Evolutionary conservation across 2,797 vertebrate species (phyloP).

Genomic region (Antrozous pallidus): DNA sequence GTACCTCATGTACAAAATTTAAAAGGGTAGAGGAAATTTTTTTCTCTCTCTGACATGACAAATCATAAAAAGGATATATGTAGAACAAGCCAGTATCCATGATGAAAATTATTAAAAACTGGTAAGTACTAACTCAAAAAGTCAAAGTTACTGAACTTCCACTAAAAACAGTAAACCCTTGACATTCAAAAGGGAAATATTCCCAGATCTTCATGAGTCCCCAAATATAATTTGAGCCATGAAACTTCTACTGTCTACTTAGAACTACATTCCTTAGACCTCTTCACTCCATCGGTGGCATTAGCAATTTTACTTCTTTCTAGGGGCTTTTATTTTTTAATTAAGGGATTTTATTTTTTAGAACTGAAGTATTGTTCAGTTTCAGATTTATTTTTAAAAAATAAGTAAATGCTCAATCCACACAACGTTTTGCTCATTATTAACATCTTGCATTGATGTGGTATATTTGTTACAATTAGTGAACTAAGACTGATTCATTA

Average conservation of each 20-base stretch:
- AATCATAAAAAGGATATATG: background rate
- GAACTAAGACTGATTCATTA: background rate
- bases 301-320: background rate
- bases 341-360: background rate
- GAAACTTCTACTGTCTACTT: background rate
- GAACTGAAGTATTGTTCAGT: background rate
- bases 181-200: background rate
- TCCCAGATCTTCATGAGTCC: background rate
- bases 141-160: background rate
- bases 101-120: background rate
- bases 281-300: background rate
- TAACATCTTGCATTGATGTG: background rate
- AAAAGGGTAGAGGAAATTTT: background rate
- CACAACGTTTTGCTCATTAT: background rate
- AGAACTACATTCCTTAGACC: background rate
- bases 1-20: background rate
- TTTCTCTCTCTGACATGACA: background rate
- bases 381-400: background rate
- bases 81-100: background rate
- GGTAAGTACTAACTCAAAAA: background rate
- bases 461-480: background rate
- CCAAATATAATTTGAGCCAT: background rate
- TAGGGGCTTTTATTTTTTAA: background rate
- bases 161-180: background rate
- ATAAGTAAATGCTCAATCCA: background rate